Conservation (phyloP, 2,888 invertebrate species). For the Coecobrya sp. region DNA sequence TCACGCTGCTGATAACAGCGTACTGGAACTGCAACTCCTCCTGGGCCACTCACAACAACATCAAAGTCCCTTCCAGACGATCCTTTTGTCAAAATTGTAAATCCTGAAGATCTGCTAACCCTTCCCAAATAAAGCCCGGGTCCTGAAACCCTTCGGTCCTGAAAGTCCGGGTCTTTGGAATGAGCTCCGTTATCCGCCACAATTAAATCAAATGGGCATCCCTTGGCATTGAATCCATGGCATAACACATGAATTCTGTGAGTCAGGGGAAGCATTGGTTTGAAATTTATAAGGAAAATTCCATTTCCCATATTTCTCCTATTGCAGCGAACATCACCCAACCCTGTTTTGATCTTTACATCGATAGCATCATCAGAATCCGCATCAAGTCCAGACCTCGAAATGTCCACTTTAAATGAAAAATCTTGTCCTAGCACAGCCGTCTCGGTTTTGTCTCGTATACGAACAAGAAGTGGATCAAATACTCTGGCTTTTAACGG, state of each 20-base stretch:
- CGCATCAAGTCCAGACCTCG: conserved; percentile 91
- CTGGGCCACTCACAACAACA: conserved; percentile 95
- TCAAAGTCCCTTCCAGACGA: conserved; percentile 93
- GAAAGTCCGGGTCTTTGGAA: conserved; percentile 85
- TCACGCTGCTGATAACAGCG: conserved; percentile 98
- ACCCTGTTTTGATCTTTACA: conserved; percentile 94
- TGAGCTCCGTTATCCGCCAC: conserved; percentile 85
- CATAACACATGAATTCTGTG: conserved; percentile 95
- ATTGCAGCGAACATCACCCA: conserved; percentile 94
- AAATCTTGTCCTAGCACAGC: conserved; percentile 93
- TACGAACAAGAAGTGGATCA: conserved; percentile 92
- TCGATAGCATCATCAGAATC: conserved; percentile 91
- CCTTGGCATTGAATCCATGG: conserved; percentile 92
- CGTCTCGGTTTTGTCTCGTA: conserved; percentile 93
- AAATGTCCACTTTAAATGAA: conserved; percentile 93
- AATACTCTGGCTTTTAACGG: conserved; percentile 92
- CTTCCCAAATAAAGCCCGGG: conserved; percentile 86
- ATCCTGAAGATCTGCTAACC: conserved; percentile 85
- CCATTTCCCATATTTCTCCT: conserved; percentile 92
- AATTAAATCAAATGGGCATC: conserved; percentile 86
- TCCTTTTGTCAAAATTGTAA: conserved; percentile 86
- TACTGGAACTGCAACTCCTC: conserved; percentile 93
- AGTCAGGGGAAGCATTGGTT: conserved; percentile 95
- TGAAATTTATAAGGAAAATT: conserved; percentile 95
- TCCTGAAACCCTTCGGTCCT: conserved; percentile 85